These are phyloP conservation scores for Dynastes grantii DNA, from an alignment of 2,888 invertebrate genomes.

Conservation along the genomic window DNA sequence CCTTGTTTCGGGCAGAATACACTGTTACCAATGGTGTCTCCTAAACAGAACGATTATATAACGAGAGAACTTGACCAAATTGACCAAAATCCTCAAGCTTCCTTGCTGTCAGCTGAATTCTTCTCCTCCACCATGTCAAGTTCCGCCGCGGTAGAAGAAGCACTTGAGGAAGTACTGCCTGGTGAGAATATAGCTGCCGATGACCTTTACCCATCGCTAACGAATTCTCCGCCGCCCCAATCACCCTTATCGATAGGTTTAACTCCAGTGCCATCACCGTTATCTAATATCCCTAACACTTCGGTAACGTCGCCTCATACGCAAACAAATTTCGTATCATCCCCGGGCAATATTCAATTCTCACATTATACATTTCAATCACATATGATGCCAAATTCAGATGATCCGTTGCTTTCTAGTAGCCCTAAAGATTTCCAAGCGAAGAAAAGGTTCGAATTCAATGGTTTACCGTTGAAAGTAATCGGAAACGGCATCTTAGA, in stretches of 20 bases:
- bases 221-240: conserved; percentile 76
- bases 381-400: conserved; percentile 91
- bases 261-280: conserved; percentile 74
- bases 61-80: conserved; percentile 75
- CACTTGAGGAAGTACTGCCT: conserved; percentile 87
- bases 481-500: conserved; percentile 75
- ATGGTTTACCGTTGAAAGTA: conserved; percentile 73
- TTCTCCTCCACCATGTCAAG: conserved; percentile 90
- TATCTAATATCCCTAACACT: conserved; percentile 65
- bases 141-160: conserved; percentile 90
- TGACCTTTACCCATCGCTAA: conserved; percentile 69
- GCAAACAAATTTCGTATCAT: conserved; percentile 68
- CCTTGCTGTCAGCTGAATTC: conserved; percentile 87
- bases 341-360: conserved; percentile 69
- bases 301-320: conserved; percentile 65
- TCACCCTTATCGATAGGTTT: conserved; percentile 73
- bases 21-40: conserved; percentile 69
- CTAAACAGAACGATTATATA: conserved; percentile 67
- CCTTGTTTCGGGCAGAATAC: conserved; percentile 72
- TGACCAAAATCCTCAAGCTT: conserved; percentile 82
- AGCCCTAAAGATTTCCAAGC: conserved; percentile 85
- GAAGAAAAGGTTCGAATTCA: conserved; percentile 74
- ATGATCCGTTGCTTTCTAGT: conserved; percentile 88
- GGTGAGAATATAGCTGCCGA: conserved; percentile 80
- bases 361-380: conserved; percentile 77